Base-by-base conservation (phyloP, 2,797 vertebrate genomes). In the Artibeus lituratus region DNA sequence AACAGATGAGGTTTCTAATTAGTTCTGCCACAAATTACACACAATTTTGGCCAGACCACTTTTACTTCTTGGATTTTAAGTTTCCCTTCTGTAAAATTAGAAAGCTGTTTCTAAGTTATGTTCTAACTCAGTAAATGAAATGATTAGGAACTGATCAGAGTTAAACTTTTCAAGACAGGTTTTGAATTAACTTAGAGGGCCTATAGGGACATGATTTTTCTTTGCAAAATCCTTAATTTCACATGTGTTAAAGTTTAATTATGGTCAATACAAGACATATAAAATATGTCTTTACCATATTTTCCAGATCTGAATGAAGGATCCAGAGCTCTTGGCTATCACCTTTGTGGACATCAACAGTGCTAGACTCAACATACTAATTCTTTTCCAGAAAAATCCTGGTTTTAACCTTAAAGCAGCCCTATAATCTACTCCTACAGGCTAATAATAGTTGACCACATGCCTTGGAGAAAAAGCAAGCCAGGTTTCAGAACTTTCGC, bases 141-240 rank as follows among this genome's bases (percentile, higher is more conserved):
- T 84, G 57, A 91, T 49, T 86, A 83, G 37, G 59, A 91, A 92
- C 8, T 55, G 42, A 83, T 87, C 16, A 70, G 5, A 94, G 49
- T 81, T 87, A 69, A 93, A 92, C 24, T 85, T 95, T 84, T 77
- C 84, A 96, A 81, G 62, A 73, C 85, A 42, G 42, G 10, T 77
- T 83, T 92, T 95, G n/a, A 93, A 91, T 90, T 77, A 93, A 86
- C n/a, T n/a, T 78, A 49, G 51, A 95, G 37, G 39, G 5, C 65
- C 11, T 15, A 16, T 10, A 73, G 42, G 18, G 21, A 74, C n/a
- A 9, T 2, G 9, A 44, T 5, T 90, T 80, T 93, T 74, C 69
- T 88, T 92, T 65, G 14, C 29, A 96, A 82, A 85, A 62, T 47
- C 8, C 74, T 94, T 76, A 62, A 73, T 77, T 81, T 90, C 15